phyloP scores from a whole-genome alignment of 1,140 invertebrate genomes.

The Adelges cooleyi region DNA sequence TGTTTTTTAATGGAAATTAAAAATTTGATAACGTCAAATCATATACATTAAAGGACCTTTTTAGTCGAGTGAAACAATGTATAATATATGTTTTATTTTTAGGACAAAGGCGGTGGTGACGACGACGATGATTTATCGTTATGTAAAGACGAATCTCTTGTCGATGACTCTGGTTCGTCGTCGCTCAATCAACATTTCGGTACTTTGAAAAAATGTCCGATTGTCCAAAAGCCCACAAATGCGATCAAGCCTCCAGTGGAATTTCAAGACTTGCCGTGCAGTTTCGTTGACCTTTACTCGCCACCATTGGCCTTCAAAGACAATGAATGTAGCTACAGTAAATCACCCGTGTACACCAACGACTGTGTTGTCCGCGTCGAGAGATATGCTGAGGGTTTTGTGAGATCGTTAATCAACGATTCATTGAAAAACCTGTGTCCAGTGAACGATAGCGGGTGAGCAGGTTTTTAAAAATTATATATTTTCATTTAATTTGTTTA shows the following conservation, averaged over 20 bases:
- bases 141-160: constrained; percentile 8
- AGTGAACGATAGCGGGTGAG: not conserved
- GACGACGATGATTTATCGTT: constrained; percentile 6
- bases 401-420: constrained; percentile 7
- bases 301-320: constrained; percentile 12
- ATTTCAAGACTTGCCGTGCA: constrained; percentile 55
- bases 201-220: constrained; percentile 59
- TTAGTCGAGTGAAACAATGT: not conserved
- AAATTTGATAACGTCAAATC: too few species aligned
- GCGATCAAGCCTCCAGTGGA: constrained; percentile 65
- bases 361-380: constrained; percentile 38
- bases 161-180: constrained; percentile 31
- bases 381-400: constrained; percentile 23
- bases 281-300: constrained; percentile 35
- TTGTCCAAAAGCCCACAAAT: constrained; percentile 34
- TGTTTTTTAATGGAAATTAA: too few species aligned
- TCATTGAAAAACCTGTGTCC: constrained; percentile 25
- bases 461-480: not conserved
- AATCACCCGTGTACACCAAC: not conserved
- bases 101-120: not conserved
- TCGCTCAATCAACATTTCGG: constrained; percentile 62
- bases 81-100: not conserved
- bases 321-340: not conserved
- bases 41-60: not conserved
- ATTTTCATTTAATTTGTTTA: not conserved